Evolutionary conservation across 2,797 vertebrate genomes (phyloP).

Genomic region (Cossypha dichroa): DNA sequence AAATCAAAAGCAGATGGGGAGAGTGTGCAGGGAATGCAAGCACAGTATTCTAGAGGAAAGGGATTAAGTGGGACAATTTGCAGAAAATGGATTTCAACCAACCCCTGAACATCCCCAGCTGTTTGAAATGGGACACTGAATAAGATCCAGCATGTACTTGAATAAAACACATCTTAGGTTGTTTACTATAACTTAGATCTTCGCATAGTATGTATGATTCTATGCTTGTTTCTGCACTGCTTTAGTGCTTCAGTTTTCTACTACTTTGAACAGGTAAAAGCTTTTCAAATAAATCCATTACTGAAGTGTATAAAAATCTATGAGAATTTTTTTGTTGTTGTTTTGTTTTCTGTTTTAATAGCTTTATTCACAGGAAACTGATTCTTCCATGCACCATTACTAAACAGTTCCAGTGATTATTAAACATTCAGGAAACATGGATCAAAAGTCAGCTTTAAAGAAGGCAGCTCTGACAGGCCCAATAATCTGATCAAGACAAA

Average conservation of each 20-base stretch:
- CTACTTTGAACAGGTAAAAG: neutral
- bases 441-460: neutral
- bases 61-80: slow-evolving; percentile 21
- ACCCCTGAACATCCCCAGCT: neutral
- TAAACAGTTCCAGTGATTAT: neutral
- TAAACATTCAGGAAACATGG: neutral
- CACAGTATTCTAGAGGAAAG: neutral
- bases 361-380: neutral
- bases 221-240: neutral
- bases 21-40: neutral
- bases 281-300: neutral
- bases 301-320: neutral
- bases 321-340: neutral
- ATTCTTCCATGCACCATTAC: neutral
- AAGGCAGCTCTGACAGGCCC: neutral
- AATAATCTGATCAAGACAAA: neutral
- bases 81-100: slow-evolving; percentile 22
- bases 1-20: slow-evolving; percentile 29
- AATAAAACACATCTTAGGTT: neutral
- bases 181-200: neutral
- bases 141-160: neutral
- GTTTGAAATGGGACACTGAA: neutral
- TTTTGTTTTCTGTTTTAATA: neutral
- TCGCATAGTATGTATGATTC: neutral
- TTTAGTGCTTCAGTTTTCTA: neutral